These are phyloP conservation scores for Heliothis virescens DNA, from an alignment of 1,140 invertebrate species.

Conservation along the genomic window DNA sequence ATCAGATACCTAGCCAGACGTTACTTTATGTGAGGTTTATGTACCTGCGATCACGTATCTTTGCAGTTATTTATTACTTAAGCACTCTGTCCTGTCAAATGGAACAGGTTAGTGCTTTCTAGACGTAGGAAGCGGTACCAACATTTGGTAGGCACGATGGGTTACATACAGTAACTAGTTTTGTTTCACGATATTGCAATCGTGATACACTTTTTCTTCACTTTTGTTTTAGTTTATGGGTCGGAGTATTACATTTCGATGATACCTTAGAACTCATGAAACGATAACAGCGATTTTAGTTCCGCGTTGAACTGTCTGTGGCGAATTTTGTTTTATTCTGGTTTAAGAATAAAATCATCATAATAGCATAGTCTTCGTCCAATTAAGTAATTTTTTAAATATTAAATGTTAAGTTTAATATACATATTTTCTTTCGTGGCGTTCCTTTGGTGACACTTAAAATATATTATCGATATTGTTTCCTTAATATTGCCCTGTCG, in stretches of 20 bases:
- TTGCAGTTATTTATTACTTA: slow-evolving; percentile 23
- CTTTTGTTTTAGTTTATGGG: slow-evolving; percentile 9
- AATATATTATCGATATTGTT: background rate
- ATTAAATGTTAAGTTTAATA: no score
- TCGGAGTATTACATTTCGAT: background rate
- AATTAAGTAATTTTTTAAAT: no score
- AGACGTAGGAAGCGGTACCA: slow-evolving; percentile 14
- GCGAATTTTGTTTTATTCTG: no score
- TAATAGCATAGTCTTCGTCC: no score
- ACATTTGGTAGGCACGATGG: slow-evolving; percentile 20
- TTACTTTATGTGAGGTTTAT: slow-evolving; percentile 3
- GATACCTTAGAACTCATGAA: background rate
- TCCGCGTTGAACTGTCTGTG: no score
- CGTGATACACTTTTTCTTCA: slow-evolving; percentile 8
- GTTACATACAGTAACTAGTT: background rate
- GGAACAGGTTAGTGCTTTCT: slow-evolving; percentile 40
- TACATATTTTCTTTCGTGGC: no score
- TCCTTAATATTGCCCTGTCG: background rate
- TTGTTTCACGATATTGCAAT: slow-evolving; percentile 5
- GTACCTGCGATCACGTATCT: slow-evolving; percentile 35
- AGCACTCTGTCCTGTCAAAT: slow-evolving; percentile 8
- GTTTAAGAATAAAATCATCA: no score
- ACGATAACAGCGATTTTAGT: background rate
- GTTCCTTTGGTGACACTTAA: background rate
- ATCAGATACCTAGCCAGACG: slow-evolving; percentile 41